Conservation (phyloP, 2,113 vertebrate species). For the Crocuta crocuta region DNA sequence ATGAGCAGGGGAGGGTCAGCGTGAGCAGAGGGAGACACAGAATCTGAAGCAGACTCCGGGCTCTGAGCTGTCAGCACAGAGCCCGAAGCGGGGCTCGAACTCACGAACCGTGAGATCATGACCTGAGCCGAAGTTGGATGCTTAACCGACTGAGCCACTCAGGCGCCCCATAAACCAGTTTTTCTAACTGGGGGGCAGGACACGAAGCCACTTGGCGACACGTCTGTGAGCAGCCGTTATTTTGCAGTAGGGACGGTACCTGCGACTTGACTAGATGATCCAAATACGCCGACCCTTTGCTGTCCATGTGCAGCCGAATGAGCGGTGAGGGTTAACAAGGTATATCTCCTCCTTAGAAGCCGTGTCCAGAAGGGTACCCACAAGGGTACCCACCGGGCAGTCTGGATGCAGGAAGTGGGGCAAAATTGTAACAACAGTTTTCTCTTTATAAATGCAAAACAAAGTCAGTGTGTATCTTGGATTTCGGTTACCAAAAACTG, state of each 20-base stretch:
- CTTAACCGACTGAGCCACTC: too few species aligned
- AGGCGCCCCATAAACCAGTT: too few species aligned
- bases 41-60: too few species aligned
- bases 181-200: background rate
- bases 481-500: background rate
- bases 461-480: background rate
- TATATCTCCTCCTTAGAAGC: background rate
- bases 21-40: too few species aligned
- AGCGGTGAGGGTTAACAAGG: background rate
- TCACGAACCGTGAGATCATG: too few species aligned
- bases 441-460: constrained; percentile 3
- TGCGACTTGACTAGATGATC: background rate
- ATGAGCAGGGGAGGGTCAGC: too few species aligned
- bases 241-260: background rate
- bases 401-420: background rate
- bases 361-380: background rate
- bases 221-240: background rate
- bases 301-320: accelerated
- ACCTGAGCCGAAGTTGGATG: too few species aligned
- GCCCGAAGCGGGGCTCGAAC: too few species aligned
- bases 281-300: background rate
- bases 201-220: background rate
- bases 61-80: too few species aligned
- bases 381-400: background rate
- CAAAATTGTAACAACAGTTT: background rate